Conservation (phyloP, 2,113 vertebrate genomes). For the Phyllostomus hastatus region DNA sequence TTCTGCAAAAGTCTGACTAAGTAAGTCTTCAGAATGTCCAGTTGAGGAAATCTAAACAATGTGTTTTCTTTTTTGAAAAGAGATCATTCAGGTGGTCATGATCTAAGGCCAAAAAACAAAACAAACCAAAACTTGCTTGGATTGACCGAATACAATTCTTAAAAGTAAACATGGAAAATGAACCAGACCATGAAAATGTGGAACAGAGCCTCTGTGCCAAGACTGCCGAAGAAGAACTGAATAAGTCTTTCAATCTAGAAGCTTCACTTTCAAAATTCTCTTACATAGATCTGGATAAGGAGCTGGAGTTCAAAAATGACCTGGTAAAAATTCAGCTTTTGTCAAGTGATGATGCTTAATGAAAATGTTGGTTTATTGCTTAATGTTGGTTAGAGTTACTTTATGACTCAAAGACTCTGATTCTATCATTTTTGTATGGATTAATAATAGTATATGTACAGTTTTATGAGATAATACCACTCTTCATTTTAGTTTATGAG, state of each 20-base stretch:
- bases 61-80: not conserved
- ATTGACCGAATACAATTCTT: not conserved
- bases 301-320: slow-evolving; percentile 77
- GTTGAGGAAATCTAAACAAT: not conserved
- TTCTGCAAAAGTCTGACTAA: not conserved
- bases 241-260: slow-evolving; percentile 70
- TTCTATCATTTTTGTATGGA: not conserved
- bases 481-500: slow-evolving; percentile 18
- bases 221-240: slow-evolving; percentile 69
- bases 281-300: slow-evolving; percentile 78
- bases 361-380: not conserved
- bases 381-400: not conserved
- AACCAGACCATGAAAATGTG: slow-evolving; percentile 64
- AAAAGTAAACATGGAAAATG: slow-evolving; percentile 71
- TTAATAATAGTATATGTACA: not conserved
- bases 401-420: not conserved
- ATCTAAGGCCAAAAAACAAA: slow-evolving; percentile 22
- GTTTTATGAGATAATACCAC: not conserved
- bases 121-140: not conserved
- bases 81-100: not conserved
- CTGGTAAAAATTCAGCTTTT: slow-evolving; percentile 69
- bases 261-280: slow-evolving; percentile 74
- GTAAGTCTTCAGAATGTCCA: slow-evolving; percentile 18
- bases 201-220: slow-evolving; percentile 53
- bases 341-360: not conserved